Conservation (phyloP, 2,113 vertebrate genomes). For the Rhinoderma darwinii region DNA sequence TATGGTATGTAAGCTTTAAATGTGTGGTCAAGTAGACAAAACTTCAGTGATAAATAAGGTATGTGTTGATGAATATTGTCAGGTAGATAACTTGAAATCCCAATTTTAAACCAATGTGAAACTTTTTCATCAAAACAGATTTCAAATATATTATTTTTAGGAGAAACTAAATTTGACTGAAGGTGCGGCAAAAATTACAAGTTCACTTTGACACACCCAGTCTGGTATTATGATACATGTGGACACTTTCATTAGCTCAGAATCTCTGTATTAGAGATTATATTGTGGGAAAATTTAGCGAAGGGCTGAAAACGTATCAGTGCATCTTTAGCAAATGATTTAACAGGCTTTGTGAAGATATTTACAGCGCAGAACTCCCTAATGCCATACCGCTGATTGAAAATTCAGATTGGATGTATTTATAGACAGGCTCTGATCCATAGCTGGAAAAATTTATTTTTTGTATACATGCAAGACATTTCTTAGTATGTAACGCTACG, state of each 20-base stretch:
- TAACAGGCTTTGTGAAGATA: not conserved
- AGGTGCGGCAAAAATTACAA: not conserved
- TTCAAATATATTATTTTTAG: not conserved
- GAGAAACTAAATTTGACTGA: not conserved
- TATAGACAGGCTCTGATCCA: constrained; percentile 19
- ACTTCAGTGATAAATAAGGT: not conserved
- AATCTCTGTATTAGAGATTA: not conserved
- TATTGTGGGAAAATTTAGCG: constrained; percentile 27
- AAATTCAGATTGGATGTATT: constrained; percentile 24
- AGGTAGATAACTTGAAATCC: not conserved
- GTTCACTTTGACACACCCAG: not conserved
- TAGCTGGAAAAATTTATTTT: constrained; percentile 42
- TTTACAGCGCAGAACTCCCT: constrained; percentile 1
- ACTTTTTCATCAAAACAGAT: not conserved
- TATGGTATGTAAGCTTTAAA: not conserved
- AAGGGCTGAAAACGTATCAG: not conserved
- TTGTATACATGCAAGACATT: not conserved
- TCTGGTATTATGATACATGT: not conserved
- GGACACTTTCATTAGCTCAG: not conserved
- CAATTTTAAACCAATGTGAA: not conserved
- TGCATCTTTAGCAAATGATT: constrained; percentile 27
- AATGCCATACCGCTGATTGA: constrained; percentile 20
- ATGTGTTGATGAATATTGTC: not conserved
- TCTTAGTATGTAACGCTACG: not conserved
- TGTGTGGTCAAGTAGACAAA: not conserved